phyloP scores from a whole-genome alignment of 2,113 vertebrate genomes.

The Mastomys coucha region DNA sequence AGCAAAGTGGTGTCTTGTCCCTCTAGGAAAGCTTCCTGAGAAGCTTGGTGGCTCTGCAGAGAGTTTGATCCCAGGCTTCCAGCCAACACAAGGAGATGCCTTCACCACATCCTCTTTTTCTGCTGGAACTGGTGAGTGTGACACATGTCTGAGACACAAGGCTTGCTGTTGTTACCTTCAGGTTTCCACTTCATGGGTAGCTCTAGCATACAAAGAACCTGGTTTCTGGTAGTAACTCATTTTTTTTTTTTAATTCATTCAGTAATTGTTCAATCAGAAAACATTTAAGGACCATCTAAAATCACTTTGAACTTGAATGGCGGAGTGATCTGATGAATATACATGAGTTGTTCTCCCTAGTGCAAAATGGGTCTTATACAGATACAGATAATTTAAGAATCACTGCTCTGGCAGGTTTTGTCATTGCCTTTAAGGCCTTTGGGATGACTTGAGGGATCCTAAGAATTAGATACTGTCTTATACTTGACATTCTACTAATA shows the following conservation, averaged over 20 bases:
- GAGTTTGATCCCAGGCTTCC: constrained; percentile 92
- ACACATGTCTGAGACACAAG: not conserved
- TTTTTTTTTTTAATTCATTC: not conserved
- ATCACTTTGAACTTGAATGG: constrained; percentile 20
- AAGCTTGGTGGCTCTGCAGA: constrained; percentile 90
- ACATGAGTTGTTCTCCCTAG: not conserved
- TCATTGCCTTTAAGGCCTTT: constrained; percentile 15
- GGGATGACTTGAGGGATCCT: not conserved
- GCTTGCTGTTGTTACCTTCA: not conserved
- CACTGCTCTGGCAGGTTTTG: not conserved
- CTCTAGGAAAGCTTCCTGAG: constrained; percentile 90
- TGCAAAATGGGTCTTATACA: not conserved
- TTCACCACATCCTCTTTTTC: constrained; percentile 90
- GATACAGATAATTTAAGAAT: constrained; percentile 44
- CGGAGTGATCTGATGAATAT: not conserved
- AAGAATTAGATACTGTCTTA: not conserved
- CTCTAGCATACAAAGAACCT: not conserved
- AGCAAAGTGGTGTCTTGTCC: constrained; percentile 50
- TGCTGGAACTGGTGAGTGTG: constrained; percentile 89
- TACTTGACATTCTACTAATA: not conserved
- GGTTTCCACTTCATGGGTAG: not conserved
- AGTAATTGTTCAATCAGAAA: constrained; percentile 1
- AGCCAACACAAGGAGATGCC: constrained; percentile 81
- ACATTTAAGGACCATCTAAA: not conserved
- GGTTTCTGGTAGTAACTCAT: not conserved